Evolutionary conservation across 2,797 vertebrate genomes (phyloP).

Genomic region (Rhincodon typus): DNA sequence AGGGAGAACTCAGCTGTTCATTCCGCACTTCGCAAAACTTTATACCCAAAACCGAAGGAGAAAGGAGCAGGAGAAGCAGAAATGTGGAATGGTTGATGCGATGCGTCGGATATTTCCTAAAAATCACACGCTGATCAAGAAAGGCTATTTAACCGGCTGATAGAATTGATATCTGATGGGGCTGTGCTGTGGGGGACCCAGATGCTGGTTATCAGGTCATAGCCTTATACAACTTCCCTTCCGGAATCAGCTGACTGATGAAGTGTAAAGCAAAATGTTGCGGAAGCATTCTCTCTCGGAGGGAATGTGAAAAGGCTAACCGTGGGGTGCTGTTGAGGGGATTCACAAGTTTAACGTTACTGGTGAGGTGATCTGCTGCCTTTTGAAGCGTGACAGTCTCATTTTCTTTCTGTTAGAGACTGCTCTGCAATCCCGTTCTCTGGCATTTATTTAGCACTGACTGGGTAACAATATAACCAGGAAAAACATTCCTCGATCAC

Average conservation of each 20-base stretch:
- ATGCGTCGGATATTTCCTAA: not conserved
- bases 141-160: not conserved
- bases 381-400: not conserved
- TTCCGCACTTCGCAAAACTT: not conserved
- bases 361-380: not conserved
- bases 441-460: not conserved
- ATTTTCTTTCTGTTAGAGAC: not conserved
- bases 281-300: not conserved
- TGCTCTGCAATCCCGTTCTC: not conserved
- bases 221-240: not conserved
- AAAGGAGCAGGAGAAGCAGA: too few relatives aligned
- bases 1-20: not conserved
- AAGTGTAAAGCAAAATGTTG: slow-evolving; percentile 33
- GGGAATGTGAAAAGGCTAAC: not conserved
- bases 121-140: not conserved
- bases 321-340: too few relatives aligned
- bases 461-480: not conserved
- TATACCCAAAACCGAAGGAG: not conserved
- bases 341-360: not conserved
- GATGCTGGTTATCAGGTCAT: not conserved
- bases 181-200: not conserved
- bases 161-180: not conserved
- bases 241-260: slow-evolving; percentile 18
- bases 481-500: too few relatives aligned
- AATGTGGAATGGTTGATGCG: not conserved